Evolutionary conservation across 2,888 invertebrate species (phyloP).

Genomic region (Caenorhabditis sp.): DNA sequence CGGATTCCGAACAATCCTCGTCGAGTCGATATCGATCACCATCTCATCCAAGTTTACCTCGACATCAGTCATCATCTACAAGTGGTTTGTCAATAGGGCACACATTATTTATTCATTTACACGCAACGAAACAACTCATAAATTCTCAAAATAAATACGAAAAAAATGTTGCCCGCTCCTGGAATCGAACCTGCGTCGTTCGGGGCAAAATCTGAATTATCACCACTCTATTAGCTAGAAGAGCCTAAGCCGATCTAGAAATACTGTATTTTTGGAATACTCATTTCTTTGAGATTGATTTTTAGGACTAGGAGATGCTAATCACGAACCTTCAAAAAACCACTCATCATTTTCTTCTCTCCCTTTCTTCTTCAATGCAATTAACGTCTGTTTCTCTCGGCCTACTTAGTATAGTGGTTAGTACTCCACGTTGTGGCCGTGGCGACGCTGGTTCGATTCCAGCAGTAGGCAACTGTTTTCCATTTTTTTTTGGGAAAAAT

Average conservation of each 20-base stretch:
- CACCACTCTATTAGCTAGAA: constrained; percentile 69
- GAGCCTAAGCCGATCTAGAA: constrained; percentile 53
- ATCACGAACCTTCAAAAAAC: neutral
- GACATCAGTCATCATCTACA: constrained; percentile 24
- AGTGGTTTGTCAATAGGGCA: constrained; percentile 27
- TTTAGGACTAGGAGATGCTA: too few species aligned
- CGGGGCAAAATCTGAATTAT: constrained; percentile 68
- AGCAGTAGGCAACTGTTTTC: constrained; percentile 39
- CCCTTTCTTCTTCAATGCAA: neutral
- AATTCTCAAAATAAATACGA: neutral
- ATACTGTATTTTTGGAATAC: too few species aligned
- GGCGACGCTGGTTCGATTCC: constrained; percentile 66
- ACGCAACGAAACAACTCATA: neutral
- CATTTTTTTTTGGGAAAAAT: neutral
- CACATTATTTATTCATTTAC: neutral
- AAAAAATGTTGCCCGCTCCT: constrained; percentile 38
- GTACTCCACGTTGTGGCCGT: constrained; percentile 68
- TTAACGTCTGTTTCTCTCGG: constrained; percentile 13
- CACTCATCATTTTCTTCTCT: too few species aligned
- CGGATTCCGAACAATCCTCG: constrained; percentile 47
- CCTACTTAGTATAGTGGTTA: constrained; percentile 65
- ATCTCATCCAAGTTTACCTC: constrained; percentile 28
- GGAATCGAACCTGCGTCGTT: constrained; percentile 66
- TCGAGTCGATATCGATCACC: constrained; percentile 39
- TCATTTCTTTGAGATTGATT: too few species aligned